Evolutionary conservation across 2,113 vertebrate species (phyloP).

Genomic region (Phaethon lepturus): DNA sequence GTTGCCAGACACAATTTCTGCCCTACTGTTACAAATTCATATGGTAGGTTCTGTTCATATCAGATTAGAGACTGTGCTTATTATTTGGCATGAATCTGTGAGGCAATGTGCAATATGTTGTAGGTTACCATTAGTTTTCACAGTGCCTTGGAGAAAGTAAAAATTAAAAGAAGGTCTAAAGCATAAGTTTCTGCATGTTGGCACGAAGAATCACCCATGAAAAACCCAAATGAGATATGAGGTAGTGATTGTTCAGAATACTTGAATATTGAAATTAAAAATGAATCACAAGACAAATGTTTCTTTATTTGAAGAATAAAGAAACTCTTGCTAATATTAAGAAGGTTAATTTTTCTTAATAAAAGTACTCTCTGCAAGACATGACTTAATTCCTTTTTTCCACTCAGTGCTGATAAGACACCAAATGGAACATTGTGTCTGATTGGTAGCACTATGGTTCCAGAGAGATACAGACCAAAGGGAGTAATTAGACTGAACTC

Average conservation of each 20-base stretch:
- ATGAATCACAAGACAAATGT: not conserved
- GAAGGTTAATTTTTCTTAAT: not conserved
- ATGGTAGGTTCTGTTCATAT: not conserved
- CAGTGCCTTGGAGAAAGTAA: not conserved
- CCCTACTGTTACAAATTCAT: not conserved
- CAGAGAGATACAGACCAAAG: not conserved
- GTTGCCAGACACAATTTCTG: not conserved
- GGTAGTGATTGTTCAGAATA: not conserved
- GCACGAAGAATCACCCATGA: not conserved
- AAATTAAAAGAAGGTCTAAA: not conserved
- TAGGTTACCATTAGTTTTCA: not conserved
- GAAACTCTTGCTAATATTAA: not conserved
- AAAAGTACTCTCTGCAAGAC: not conserved
- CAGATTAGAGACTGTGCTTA: not conserved
- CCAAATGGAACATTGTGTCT: not conserved
- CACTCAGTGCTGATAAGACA: not conserved
- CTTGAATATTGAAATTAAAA: not conserved
- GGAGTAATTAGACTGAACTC: not conserved
- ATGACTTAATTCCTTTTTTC: not conserved
- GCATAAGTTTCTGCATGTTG: not conserved
- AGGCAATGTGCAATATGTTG: not conserved
- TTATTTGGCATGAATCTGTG: not conserved
- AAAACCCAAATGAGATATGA: not conserved
- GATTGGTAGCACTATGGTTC: not conserved
- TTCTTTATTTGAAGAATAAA: too few relatives aligned